These are phyloP conservation scores for Columba livia DNA, from an alignment of 2,113 vertebrate species.

Conservation along the genomic window DNA sequence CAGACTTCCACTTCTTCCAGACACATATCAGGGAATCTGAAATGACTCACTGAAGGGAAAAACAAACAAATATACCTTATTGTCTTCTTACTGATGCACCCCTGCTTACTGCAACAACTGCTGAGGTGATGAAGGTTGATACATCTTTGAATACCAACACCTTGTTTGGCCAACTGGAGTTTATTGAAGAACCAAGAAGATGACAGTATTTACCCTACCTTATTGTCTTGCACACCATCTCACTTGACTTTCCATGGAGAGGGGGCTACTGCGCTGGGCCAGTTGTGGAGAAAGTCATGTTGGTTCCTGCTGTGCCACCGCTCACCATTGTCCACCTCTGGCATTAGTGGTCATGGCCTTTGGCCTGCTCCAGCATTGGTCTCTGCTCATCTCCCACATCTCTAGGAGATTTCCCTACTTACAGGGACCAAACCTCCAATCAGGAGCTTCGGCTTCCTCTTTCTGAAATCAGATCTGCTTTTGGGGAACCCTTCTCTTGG, in stretches of 20 bases:
- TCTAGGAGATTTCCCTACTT: background rate
- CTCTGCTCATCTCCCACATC: background rate
- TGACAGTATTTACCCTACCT: rapidly evolving
- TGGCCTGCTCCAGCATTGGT: rapidly evolving
- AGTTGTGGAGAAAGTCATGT: rapidly evolving
- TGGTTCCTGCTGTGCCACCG: rapidly evolving
- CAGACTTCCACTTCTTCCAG: background rate
- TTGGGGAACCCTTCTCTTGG: background rate
- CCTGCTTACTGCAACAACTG: background rate
- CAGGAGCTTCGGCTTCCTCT: background rate
- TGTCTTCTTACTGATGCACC: background rate
- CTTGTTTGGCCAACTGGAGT: background rate
- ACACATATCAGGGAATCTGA: background rate
- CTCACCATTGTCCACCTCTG: rapidly evolving
- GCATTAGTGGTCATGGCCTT: too few relatives aligned
- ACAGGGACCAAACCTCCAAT: background rate
- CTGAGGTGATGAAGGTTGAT: background rate
- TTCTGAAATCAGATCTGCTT: background rate
- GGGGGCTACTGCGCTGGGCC: background rate
- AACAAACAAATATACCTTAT: background rate
- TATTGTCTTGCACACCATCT: rapidly evolving
- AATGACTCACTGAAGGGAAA: background rate
- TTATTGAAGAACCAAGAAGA: background rate
- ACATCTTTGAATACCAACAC: background rate
- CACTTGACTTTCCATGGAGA: background rate